Percentiles rank a stretch among this genome's conserved stretches.
Conservation (phyloP, 2,797 vertebrate genomes). For the Bovichtus diacanthus region DNA sequence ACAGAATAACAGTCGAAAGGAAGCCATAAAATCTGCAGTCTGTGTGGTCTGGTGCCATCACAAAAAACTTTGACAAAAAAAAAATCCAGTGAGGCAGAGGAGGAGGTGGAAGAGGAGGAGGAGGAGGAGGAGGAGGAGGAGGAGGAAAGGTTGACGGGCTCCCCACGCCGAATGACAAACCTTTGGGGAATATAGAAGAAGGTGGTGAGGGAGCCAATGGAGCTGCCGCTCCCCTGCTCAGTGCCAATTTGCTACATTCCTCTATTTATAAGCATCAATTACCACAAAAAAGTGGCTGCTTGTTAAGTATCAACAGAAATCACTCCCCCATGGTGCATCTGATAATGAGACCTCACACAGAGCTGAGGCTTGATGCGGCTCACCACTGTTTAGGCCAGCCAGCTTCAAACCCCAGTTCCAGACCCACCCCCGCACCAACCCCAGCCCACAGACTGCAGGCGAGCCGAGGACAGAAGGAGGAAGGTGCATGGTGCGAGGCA, state of each 20-base stretch:
- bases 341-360: constrained; percentile 90
- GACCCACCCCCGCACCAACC: constrained; percentile 55
- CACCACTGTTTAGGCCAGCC: constrained; percentile 69
- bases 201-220: constrained; percentile 72
- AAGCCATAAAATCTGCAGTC: constrained; percentile 78
- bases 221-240: constrained; percentile 78
- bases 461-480: constrained; percentile 54
- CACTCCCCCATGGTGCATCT: constrained; percentile 81
- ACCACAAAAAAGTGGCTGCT: constrained; percentile 82
- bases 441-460: constrained; percentile 60
- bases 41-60: constrained; percentile 94
- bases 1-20: constrained; percentile 77
- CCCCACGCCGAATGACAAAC: constrained; percentile 81
- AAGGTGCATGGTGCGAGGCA: constrained; percentile 65
- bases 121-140: constrained; percentile 28
- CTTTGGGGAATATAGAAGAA: constrained; percentile 78
- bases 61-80: constrained; percentile 62
- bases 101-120: constrained; percentile 31
- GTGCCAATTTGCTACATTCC: constrained; percentile 90
- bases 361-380: constrained; percentile 74
- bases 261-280: constrained; percentile 88
- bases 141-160: constrained; percentile 61
- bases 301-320: constrained; percentile 84
- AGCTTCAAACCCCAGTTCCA: constrained; percentile 69
- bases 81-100: constrained; percentile 55